Conservation (phyloP, 2,888 invertebrate genomes). For the Tetrapedia diversipes region DNA sequence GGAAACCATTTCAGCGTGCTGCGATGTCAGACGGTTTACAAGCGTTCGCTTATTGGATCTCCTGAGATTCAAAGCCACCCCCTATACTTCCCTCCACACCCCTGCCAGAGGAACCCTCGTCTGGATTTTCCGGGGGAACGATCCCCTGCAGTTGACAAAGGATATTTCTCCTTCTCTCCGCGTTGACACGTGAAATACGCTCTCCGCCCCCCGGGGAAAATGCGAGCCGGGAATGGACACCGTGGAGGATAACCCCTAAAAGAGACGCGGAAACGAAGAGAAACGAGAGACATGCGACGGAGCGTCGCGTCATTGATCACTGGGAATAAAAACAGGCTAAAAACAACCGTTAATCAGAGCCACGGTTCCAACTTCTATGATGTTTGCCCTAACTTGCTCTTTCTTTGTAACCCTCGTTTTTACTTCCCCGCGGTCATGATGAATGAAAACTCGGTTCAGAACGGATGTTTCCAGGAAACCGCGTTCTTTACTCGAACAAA, state of each 20-base stretch:
- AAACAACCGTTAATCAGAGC: too few species aligned
- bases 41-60: constrained; percentile 6
- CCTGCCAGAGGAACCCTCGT: too few species aligned
- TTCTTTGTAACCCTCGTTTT: too few species aligned
- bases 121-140: constrained; percentile 6
- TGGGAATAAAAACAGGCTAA: background rate
- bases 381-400: too few species aligned
- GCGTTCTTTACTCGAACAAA: too few species aligned
- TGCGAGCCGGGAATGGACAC: constrained; percentile 24
- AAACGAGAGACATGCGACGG: background rate
- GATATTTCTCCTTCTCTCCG: constrained; percentile 28
- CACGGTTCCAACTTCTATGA: too few species aligned
- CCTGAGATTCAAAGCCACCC: background rate
- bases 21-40: background rate
- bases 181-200: constrained; percentile 35
- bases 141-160: constrained; percentile 23
- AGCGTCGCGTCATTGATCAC: background rate
- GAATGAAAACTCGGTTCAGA: too few species aligned
- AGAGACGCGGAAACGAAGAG: constrained; percentile 1
- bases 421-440: too few species aligned
- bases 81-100: too few species aligned
- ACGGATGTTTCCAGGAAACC: too few species aligned
- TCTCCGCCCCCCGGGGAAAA: constrained; percentile 6
- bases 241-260: background rate
- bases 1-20: background rate